Base-by-base conservation (phyloP, 1,140 invertebrate species). In the Ceratitis capitata region DNA sequence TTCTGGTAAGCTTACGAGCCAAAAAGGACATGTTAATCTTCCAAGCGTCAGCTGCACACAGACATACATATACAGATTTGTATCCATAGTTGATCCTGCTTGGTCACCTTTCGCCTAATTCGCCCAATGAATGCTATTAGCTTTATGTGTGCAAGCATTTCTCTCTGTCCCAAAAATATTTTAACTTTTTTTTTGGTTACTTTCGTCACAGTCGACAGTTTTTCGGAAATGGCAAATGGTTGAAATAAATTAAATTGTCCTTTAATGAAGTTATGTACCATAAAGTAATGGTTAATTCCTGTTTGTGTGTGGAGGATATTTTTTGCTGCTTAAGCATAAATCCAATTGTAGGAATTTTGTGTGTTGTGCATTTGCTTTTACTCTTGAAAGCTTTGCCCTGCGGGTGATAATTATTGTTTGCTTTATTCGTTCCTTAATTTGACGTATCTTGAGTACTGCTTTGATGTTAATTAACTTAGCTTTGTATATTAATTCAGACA, bases 211-310 rank as follows among this genome's bases (percentile, higher is more conserved):
- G 3, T 39, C 32, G 64, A 23, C 35, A 78, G 39, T 9, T 23
- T 78, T 42, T 14, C 42, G n/a, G n/a, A n/a, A 14, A 16, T 23
- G 19, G 69, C 19, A 78, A 78, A 78, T 47, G 69, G 39, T 12
- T 35, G 45, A 42, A 74, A 74, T 74, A 78, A 78, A 78, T 78
- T 78, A 78, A 78, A 78, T 78, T 78, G 69, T 47, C n/a, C 42
- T 78, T 78, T 78, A 78, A 78, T 78, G 69, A 78, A 78, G 69
- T 78, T 78, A 78, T 78, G n/a, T 42, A 45, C 42, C 69, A 78
- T 78, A 78, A 78, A 78, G 69, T 45, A 45, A 78, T 78, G 42
- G 42, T 78, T 45, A 78, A 78, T 61, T 5, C 29, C 2, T 26
- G 56, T 61, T 6, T 61, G n/a, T 61, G 51, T 53, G 3, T 29